Conservation (phyloP, 1,140 invertebrate genomes). For the Semibalanus balanoides region DNA sequence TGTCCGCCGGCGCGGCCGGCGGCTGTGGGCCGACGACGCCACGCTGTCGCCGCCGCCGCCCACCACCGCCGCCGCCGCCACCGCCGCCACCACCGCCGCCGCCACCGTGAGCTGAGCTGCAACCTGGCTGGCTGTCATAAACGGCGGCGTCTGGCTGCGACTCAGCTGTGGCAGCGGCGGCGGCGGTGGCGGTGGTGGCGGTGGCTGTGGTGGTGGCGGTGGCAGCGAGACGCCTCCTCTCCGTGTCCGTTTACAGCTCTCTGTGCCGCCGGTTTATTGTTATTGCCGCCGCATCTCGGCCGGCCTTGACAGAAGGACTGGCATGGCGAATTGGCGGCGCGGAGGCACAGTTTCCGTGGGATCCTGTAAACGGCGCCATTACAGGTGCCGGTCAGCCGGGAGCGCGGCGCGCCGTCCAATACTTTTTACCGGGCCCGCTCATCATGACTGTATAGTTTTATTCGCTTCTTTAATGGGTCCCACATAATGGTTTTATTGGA, state of each 20-base stretch:
- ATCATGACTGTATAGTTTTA: slow-evolving; percentile 2
- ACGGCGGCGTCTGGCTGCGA: too few relatives aligned
- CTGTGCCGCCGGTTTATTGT: neutral
- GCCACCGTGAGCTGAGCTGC: too few relatives aligned
- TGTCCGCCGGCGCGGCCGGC: neutral
- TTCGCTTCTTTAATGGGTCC: neutral
- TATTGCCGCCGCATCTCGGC: neutral
- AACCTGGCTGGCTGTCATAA: too few relatives aligned
- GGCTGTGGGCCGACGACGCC: neutral
- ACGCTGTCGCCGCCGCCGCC: neutral
- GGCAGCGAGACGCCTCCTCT: too few relatives aligned
- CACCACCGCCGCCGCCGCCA: too few relatives aligned
- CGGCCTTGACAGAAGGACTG: neutral
- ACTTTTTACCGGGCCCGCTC: neutral
- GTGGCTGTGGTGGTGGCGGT: too few relatives aligned
- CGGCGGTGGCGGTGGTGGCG: too few relatives aligned
- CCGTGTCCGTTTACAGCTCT: too few relatives aligned
- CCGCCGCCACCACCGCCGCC: too few relatives aligned
- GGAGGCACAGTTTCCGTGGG: neutral
- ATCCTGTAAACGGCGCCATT: neutral
- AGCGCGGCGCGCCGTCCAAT: neutral
- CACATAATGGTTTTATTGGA: slow-evolving; percentile 2
- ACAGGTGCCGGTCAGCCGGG: too few relatives aligned
- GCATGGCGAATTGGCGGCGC: too few relatives aligned
- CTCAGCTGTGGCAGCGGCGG: too few relatives aligned